These are phyloP conservation scores for Aphis gossypii DNA, from an alignment of 1,140 invertebrate species.

Conservation along the genomic window DNA sequence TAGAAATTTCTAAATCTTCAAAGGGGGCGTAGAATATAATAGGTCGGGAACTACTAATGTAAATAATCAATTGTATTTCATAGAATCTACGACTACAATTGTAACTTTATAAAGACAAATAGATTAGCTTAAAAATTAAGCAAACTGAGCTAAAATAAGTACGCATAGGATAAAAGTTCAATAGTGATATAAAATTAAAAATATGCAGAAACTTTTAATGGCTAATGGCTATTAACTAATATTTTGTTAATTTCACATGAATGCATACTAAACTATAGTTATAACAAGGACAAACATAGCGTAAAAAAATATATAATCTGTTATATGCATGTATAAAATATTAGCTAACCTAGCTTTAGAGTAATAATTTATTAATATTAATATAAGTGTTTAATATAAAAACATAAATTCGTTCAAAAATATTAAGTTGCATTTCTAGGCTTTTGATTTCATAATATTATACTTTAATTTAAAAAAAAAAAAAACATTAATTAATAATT, in stretches of 20 bases:
- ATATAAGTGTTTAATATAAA: too few species aligned
- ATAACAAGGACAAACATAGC: not conserved
- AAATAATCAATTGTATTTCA: too few species aligned
- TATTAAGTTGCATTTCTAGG: not conserved
- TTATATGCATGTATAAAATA: not conserved
- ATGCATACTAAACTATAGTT: not conserved
- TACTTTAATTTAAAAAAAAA: not conserved
- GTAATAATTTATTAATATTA: too few species aligned
- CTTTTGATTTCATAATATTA: not conserved
- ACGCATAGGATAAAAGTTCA: not conserved
- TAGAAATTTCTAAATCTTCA: too few species aligned
- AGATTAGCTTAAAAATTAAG: not conserved
- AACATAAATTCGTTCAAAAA: not conserved
- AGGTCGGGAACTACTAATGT: too few species aligned
- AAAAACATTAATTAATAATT: too few species aligned
- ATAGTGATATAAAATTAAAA: conserved; percentile 2
- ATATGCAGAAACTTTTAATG: not conserved
- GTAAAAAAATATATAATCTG: not conserved
- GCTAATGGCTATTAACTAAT: not conserved
- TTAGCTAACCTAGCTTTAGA: too few species aligned
- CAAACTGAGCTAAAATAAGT: not conserved
- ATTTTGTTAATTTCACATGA: not conserved
- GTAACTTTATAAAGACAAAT: too few species aligned
- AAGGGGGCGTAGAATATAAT: too few species aligned
- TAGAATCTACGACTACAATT: too few species aligned